A percentile compares a stretch with the other conserved stretches of the same genome.
phyloP scores from a whole-genome alignment of 2,113 vertebrate genomes.

The Anguilla japonica region DNA sequence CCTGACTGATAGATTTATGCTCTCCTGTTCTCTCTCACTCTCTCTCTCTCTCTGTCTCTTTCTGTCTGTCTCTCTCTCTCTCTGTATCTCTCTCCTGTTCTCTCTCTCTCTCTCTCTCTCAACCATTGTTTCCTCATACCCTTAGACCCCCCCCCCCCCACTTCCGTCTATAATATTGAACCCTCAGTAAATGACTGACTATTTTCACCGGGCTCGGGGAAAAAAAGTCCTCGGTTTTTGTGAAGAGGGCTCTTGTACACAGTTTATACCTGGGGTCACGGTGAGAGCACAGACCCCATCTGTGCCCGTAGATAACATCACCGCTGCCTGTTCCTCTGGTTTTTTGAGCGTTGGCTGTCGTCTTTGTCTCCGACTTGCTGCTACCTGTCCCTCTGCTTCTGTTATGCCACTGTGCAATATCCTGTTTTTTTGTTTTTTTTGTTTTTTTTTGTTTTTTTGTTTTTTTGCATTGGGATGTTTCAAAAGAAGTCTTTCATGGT shows the following conservation, averaged over 20 bases:
- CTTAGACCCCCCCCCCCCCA: background rate
- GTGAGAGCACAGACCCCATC: background rate
- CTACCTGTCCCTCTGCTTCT: constrained; percentile 58
- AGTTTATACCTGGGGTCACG: background rate
- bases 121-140: background rate
- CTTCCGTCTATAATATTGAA: background rate
- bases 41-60: background rate
- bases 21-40: too few species aligned
- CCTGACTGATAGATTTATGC: background rate
- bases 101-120: background rate
- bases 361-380: constrained; percentile 62
- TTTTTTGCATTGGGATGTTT: background rate
- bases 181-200: background rate
- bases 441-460: too few species aligned
- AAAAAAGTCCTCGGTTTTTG: background rate
- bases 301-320: background rate
- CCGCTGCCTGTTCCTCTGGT: constrained; percentile 41
- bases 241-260: background rate
- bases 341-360: constrained; percentile 44
- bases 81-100: background rate
- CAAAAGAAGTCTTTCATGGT: constrained; percentile 18
- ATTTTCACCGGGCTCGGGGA: background rate
- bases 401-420: constrained; percentile 58
- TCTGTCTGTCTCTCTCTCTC: background rate
- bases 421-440: constrained; percentile 55